Base-by-base conservation (phyloP, 2,797 vertebrate genomes). In the Chelmon rostratus region DNA sequence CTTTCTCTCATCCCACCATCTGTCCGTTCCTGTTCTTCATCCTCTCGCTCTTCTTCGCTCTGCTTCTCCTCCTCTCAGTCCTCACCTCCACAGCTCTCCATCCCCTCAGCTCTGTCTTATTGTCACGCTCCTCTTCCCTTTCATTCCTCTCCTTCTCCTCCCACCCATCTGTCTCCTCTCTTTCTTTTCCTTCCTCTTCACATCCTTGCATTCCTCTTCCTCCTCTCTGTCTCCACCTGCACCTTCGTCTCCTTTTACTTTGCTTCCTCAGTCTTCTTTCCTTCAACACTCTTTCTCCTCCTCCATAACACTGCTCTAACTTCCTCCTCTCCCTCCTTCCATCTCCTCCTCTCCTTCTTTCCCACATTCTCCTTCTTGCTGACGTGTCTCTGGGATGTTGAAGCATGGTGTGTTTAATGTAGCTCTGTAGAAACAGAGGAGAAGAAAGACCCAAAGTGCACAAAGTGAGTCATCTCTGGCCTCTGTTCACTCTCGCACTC, bases 131-230 rank as follows among this genome's bases (percentile, higher is more conserved):
- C 66, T 40, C 74, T 80, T 75, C 73, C 59, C 62, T 76, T 84
- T 83, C 72, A 66, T 84, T 82, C 57, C 44, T 42, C 5, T 1
- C 62, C 69, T 65, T 69, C 87, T 69, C 86, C 81, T 78, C 86
- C 87, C 79, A 65, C 59, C 84, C 86, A 83, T 88, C 84, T 88
- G 84, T 82, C 79, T 75, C 46, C 57, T 53, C 53, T 70, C 44
- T 33, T 70, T 52, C 68, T 65, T 66, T 46, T 68, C n/a, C 57
- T 46, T 1, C 68, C 59, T 76, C 71, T 40, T 57, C 58, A 11
- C 65, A 64, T 73, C 56, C 31, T 37, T 49, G 68, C 35, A 2
- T 76, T 64, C 28, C 68, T 46, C 19, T n/a, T 15, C 4, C 57
- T 58, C 28, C 42, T 10, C 28, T 28, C 9, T 11, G 2, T 57